Evolutionary conservation across 2,888 invertebrate genomes (phyloP), one percentile per base, ranked within the genome.

Genomic region (Patella depressa): DNA sequence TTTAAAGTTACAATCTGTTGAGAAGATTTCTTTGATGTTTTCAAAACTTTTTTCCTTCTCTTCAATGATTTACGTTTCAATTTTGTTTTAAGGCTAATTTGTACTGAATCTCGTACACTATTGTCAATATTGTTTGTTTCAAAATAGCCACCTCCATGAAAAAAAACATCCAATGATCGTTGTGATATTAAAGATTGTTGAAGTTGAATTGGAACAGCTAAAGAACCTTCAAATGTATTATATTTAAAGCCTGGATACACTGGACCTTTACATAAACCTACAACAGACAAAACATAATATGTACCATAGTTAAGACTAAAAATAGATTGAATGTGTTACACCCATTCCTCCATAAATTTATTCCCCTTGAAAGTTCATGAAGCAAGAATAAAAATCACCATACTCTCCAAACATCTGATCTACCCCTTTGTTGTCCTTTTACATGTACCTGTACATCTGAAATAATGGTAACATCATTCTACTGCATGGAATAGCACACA

Each of bases 191-290:
- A 5, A 3, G 19, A 54, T 24, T 72, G 57, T 14, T 73, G 57
- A 45, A 80, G 71, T 19, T 75, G 34, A 11, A 84, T 54, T 7
- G 79, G 76, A 0, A 79, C 78, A 29, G 88, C 86, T 29, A 78
- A 81, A 4, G 86, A 82, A 14, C 89, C 88, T 55, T 72, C 79
- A 7, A 84, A 84, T 17, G 84, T 82, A 71, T 85, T 78, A 78
- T 90, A 90, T 57, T 83, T 78, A 79, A 89, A 90, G 0, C 86
- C 85, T 15, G 86, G 86, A 77, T 85, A 88, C 17, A 86, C 79
- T 7, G 90, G 89, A 1, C 90, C 90, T 34, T 83, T 78, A 75
- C 86, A 84, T 4, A 72, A 54, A 71, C 89, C 89, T 89, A 82
- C 5, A 82, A 82, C 29, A 74, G 65, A 55, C 24, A 78, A 57